Evolutionary conservation across 2,113 vertebrate species (phyloP).

Genomic region (Daubentonia madagascariensis): DNA sequence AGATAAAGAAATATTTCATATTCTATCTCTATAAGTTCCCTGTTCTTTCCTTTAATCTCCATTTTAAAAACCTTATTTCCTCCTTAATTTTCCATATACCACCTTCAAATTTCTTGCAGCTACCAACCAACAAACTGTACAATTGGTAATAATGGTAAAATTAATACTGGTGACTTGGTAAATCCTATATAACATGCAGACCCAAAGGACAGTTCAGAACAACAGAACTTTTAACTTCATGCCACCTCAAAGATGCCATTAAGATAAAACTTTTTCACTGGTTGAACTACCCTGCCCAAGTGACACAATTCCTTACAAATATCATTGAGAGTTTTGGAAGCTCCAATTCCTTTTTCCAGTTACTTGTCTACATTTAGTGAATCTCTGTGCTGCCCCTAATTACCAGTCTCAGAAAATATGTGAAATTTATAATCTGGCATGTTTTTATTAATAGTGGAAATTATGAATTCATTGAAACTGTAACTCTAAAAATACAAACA

Average conservation of each 20-base stretch:
- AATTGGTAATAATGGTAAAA: neutral
- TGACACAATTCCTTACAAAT: neutral
- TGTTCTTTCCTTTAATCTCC: neutral
- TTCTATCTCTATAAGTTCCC: neutral
- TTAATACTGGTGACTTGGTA: neutral
- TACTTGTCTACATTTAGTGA: neutral
- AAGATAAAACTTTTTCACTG: neutral
- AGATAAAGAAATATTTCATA: neutral
- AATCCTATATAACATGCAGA: neutral
- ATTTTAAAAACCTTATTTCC: neutral
- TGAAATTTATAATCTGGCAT: neutral
- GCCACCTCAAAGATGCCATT: neutral
- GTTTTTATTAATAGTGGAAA: constrained; percentile 13
- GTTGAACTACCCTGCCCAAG: neutral
- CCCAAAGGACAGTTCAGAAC: neutral
- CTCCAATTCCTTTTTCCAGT: neutral
- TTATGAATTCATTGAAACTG: neutral
- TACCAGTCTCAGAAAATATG: neutral
- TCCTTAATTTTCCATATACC: neutral
- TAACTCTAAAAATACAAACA: constrained; percentile 8
- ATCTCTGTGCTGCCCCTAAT: neutral
- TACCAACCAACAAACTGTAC: neutral
- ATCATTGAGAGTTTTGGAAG: neutral
- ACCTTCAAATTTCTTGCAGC: neutral
- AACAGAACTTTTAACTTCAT: neutral